Evolutionary conservation across 2,888 invertebrate species (phyloP), one percentile per base, ranked within the genome.

Genomic region (Serripes groenlandicus): DNA sequence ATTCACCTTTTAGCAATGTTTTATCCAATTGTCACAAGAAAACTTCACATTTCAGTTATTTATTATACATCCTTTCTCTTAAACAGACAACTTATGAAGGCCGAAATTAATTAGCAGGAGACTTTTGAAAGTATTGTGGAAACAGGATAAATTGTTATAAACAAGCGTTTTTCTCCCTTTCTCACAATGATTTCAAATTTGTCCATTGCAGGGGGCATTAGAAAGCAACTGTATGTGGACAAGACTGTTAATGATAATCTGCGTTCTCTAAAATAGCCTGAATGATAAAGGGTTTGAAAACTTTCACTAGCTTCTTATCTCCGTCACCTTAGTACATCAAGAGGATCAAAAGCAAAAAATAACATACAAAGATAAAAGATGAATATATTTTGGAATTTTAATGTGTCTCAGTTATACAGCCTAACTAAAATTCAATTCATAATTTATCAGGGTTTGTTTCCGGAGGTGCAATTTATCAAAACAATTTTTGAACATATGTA

Each of bases 351-450:
- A 23, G 66, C 42, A 66, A 66, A 66, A 66, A 37, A 72, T 37
- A 54, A 68, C 74, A 42, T 28, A 52, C 73, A 68, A 26, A 78
- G 78, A 76, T 76, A 76, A 56, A 69, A 69, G 70, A 69, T 69
- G 70, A 79, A 79, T 70, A 70, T 75, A 81, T 77, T 77, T 77
- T 72, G 80, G 81, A 81, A 81, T 83, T 83, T 86, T 86, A 86
- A 86, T 86, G 85, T 70, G 73, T 81, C 69, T 69, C 75, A 58
- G 78, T 72, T 83, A 86, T 80, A 82, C 80, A 82, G 71, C 54
- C 78, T 69, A 80, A 80, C 85, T 80, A 82, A 83, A 86, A 83
- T 83, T 86, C 75, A 86, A 80, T 86, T 82, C 85, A 85, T 85
- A 82, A 85, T 82, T 82, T 80, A 77, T 80, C 75, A 68, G 56